phyloP scores from a whole-genome alignment of 2,888 invertebrate species.

The Falcaria lacertinaria region DNA sequence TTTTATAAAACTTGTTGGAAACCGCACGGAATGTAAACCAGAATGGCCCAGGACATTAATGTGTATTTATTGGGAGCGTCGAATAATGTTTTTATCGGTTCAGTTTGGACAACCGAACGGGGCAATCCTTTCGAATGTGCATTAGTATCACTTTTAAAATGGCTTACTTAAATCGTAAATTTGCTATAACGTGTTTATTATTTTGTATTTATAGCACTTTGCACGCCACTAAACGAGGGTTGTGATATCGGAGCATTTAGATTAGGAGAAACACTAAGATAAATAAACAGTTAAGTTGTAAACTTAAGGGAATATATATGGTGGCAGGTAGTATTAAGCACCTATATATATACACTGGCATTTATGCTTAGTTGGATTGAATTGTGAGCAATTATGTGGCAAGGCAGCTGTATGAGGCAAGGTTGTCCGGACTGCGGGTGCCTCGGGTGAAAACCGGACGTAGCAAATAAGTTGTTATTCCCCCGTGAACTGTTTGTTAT shows the following conservation, averaged over 20 bases:
- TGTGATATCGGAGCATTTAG: background rate
- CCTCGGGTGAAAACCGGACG: constrained; percentile 38
- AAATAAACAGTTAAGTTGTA: constrained; percentile 10
- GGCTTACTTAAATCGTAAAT: constrained; percentile 25
- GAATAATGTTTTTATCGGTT: constrained; percentile 77
- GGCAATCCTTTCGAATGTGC: constrained; percentile 54
- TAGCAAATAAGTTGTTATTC: constrained; percentile 43
- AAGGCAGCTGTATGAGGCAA: constrained; percentile 36
- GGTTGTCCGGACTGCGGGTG: constrained; percentile 26
- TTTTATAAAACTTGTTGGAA: constrained; percentile 77
- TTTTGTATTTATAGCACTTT: constrained; percentile 14
- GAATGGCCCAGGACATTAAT: constrained; percentile 75
- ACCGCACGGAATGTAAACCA: constrained; percentile 77
- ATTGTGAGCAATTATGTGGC: constrained; percentile 46
- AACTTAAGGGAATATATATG: constrained; percentile 21
- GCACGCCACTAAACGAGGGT: constrained; percentile 4
- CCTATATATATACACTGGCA: no score
- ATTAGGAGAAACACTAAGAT: background rate
- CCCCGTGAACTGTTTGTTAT: constrained; percentile 36
- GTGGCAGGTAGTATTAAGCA: no score
- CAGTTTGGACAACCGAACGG: constrained; percentile 49
- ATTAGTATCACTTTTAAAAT: constrained; percentile 31
- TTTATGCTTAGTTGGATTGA: constrained; percentile 38
- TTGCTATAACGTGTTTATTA: constrained; percentile 21
- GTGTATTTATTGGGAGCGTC: constrained; percentile 77